Base-by-base conservation (phyloP, 1,140 invertebrate species). In the Trypoxylus dichotomus region DNA sequence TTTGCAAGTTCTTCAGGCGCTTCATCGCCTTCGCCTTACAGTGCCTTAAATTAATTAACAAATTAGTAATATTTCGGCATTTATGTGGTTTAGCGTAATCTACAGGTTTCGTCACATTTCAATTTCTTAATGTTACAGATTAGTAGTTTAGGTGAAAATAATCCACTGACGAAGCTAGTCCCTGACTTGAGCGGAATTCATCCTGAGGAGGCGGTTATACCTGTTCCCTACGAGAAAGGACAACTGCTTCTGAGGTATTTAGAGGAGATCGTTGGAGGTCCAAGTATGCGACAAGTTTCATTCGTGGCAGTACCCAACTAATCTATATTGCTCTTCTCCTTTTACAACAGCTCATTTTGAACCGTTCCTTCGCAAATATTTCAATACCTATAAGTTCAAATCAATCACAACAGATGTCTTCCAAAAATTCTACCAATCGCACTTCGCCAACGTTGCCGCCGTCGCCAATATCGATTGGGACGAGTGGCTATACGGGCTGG, bases 161-260 rank as follows among this genome's bases (percentile, higher is more conserved):
- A 37, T 54, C 73, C 13, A 3, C 21, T 74, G 7, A 74, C 72
- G 2, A 32, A 74, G 32, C 37, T 74, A 2, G 72, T 74, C 68
- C 95, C 93, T 1, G 90, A 96, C 85, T 88, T 98, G 68, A 90
- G 87, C 19, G 93, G 92, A 5, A 90, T 95, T 15, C 94, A 97
- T 88, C 97, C 97, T 11, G 97, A 98, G 86, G 96, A 98, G 88
- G 92, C 95, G 5, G 98, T 97, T 86, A 96, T 94, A 2, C 88
- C 87, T 37, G 92, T 98, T 68, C 96, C 97, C 3, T 98, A 98
- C 87, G 95, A 97, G 86, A 98, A 98, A 86, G 97, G 97, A 0
- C 93, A 93, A 42, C 91, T 94, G 25, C 94, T 98, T 74, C 11
- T 75, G 41, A 86, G 92, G 97, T 97, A 80, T 54, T 27, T 75